phyloP scores from a whole-genome alignment of 2,797 vertebrate genomes.

The Coccyzus lansbergi region DNA sequence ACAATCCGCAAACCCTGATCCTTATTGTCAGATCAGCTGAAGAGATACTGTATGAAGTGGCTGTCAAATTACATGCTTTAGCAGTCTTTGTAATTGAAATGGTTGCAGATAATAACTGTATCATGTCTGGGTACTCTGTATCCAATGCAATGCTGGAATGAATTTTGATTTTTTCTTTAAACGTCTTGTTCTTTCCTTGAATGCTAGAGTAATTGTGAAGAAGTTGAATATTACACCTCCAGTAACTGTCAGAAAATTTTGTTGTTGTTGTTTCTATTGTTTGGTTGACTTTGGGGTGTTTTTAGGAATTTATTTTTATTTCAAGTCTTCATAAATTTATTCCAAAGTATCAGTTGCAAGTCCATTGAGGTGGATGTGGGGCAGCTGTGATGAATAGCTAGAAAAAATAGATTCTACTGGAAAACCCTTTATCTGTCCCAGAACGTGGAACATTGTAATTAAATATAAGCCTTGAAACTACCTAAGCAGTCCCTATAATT shows the following conservation, averaged over 20 bases:
- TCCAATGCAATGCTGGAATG: neutral
- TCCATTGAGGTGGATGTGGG: neutral
- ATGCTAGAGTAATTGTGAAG: neutral
- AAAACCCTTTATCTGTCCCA: neutral
- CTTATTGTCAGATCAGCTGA: conserved; percentile 12
- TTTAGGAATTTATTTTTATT: neutral
- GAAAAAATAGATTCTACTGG: neutral
- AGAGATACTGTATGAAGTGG: neutral
- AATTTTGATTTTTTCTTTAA: conserved; percentile 1
- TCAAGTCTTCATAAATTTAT: neutral
- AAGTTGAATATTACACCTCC: neutral
- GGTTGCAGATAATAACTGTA: conserved; percentile 27
- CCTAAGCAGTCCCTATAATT: neutral
- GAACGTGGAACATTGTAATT: neutral
- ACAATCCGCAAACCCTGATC: neutral
- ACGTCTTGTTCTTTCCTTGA: neutral
- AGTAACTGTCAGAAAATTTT: neutral
- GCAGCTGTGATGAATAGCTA: neutral
- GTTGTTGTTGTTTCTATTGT: neutral
- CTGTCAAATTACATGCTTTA: conserved; percentile 61
- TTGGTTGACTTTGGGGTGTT: neutral
- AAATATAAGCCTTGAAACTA: neutral
- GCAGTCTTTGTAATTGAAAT: conserved; percentile 57
- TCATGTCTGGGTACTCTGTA: conserved; percentile 45
- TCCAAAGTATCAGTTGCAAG: neutral